A percentile compares a stretch with the other conserved stretches of the same genome.
These are phyloP conservation scores for Caradrina kadenii DNA, from an alignment of 2,888 invertebrate genomes.

Conservation along the genomic window DNA sequence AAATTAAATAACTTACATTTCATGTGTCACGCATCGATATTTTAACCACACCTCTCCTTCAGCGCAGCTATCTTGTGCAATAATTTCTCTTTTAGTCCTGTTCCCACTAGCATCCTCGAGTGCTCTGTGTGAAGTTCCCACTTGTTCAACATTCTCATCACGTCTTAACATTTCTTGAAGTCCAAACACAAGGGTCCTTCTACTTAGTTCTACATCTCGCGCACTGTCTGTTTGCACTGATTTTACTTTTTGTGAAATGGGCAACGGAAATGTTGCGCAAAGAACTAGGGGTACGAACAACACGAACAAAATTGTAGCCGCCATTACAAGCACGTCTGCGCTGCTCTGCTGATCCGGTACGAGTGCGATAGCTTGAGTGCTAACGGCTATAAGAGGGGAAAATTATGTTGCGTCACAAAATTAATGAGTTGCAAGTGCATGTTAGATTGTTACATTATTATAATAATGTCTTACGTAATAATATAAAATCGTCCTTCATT, in stretches of 20 bases:
- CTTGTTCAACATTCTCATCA: neutral
- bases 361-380: neutral
- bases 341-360: neutral
- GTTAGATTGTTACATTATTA: too few relatives aligned
- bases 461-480: too few relatives aligned
- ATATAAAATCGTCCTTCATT: too few relatives aligned
- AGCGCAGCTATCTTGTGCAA: neutral
- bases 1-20: constrained; percentile 6
- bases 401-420: too few relatives aligned
- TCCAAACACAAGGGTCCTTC: neutral
- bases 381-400: too few relatives aligned
- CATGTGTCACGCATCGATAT: neutral
- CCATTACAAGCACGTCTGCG: constrained; percentile 13
- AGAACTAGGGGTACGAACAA: neutral
- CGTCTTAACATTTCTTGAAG: neutral
- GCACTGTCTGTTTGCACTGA: constrained; percentile 6
- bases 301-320: neutral
- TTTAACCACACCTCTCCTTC: neutral
- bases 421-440: too few relatives aligned
- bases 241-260: constrained; percentile 1
- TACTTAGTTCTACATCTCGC: neutral
- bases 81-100: constrained; percentile 4
- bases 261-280: neutral
- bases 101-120: neutral
- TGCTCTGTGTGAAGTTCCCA: neutral